Evolutionary conservation across 2,113 vertebrate species (phyloP), one percentile per base, ranked within the genome.

Genomic region (Baryphthengus martii): DNA sequence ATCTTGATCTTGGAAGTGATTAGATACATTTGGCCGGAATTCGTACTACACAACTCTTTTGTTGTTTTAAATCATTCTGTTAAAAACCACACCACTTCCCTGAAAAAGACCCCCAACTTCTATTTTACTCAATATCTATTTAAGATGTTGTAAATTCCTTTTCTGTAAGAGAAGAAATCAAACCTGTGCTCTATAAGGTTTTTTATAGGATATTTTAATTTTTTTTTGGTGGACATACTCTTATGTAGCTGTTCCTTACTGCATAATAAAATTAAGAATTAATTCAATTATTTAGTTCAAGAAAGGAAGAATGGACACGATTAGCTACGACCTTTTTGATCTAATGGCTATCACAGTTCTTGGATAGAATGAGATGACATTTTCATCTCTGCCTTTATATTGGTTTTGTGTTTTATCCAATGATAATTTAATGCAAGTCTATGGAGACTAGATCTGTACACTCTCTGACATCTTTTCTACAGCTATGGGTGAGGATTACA

Each of bases 111-210:
- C 37, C 62, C 11, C 8, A 28, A 29, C 16, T 50, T 39, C 47
- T 74, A 3, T 28, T 68, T 88, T 65, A 53, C 2, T 70, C 31
- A 35, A 31, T 12, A 40, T 35, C 5, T 58, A 6, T 37, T 42
- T 81, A 39, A 33, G 16, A 20, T 62, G 16, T 26, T 29, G 8
- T 12, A 24, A 5, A 37, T 17, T 40, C 8, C 6, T 74, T 70
- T 79, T 63, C 24, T 70, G 4, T 77, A 25, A 70, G 6, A 17
- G 3, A 55, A 78, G 7, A 47, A 47, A 18, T 66, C 13, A 82
- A 62, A 50, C 3, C 5, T 15, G 0, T 33, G 2, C 26, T 78
- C 7, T 52, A 1, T 37, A 4, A 10, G 11, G 6, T 3, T 85
- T 90, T 88, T 55, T 18, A 3, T 9, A 68, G 7, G 2, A 29